Base-by-base conservation (phyloP, 2,888 invertebrate species). In the Tetanocera ferruginea region DNA sequence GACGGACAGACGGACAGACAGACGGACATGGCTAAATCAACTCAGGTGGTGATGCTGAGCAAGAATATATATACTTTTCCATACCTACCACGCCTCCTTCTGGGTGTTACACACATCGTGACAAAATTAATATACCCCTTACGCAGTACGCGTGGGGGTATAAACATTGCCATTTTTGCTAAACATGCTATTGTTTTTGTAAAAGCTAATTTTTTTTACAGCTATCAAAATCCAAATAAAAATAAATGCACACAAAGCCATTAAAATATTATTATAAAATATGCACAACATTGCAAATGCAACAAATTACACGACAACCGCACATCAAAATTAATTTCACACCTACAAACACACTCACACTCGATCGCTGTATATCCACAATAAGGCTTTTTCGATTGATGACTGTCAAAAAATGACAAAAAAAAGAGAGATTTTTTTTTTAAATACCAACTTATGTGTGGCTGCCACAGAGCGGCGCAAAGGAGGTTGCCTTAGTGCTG, bases 271-370 rank as follows among this genome's bases (percentile, higher is more conserved):
- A n/a, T n/a, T n/a, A n/a, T n/a, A 19, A 5, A 67, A n/a, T 19
- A 67, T 60, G 19, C 57, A 28, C 4, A 60, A 60, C 64, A 28
- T 31, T 64, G 31, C 62, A 28, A 64, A n/a, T 17, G 28, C 69
- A 69, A 69, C 49, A 49, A 69, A 69, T 51, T 69, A 69, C 69
- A 28, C 51, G 51, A 69, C 49, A 49, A 69, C 69, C 51, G 69
- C 69, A 51, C 8, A 69, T 69, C 25, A 51, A 69, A 69, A 28
- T 69, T 69, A 51, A 25, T 69, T 69, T 51, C 49, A 51, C 69
- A 52, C 51, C 69, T 64, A 28, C 64, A 64, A 8, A 25, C 9
- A 37, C 14, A 17, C 31, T 5, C 19, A 66, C n/a, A 34, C 34
- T 6, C 28, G 1, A n/a, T 0, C 62, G 19, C 19, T 9, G 19